Evolutionary conservation across 2,888 invertebrate genomes (phyloP).

Genomic region (Apantesis nais): DNA sequence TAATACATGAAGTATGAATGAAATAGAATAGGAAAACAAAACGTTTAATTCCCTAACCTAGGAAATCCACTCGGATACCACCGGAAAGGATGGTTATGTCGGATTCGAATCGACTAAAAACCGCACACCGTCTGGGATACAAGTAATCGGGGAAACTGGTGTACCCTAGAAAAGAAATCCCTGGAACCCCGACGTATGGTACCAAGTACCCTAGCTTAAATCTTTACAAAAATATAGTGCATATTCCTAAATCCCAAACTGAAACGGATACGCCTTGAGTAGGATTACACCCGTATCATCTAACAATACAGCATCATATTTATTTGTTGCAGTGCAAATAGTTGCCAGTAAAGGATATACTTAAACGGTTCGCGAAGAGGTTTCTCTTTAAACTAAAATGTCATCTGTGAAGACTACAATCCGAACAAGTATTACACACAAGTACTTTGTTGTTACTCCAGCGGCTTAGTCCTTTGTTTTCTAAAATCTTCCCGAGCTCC

Average conservation of each 20-base stretch:
- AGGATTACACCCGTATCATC: background rate
- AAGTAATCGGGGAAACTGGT: no score
- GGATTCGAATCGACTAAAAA: no score
- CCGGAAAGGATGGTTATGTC: no score
- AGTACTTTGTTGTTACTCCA: constrained; percentile 72
- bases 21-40: no score
- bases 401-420: constrained; percentile 68
- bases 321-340: constrained; percentile 29
- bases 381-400: constrained; percentile 70
- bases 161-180: no score
- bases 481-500: constrained; percentile 69
- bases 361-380: constrained; percentile 61
- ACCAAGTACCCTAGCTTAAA: background rate
- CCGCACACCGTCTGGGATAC: no score
- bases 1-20: no score
- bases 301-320: constrained; percentile 13
- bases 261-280: background rate
- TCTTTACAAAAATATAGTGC: background rate
- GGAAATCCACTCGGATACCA: no score
- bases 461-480: constrained; percentile 78
- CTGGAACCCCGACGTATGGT: no score
- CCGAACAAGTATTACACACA: constrained; percentile 67
- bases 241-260: background rate
- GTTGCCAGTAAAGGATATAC: constrained; percentile 34
- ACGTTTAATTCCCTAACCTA: no score